Base-by-base conservation (phyloP, 2,797 vertebrate genomes). In the Rhabdophis nuchalis region DNA sequence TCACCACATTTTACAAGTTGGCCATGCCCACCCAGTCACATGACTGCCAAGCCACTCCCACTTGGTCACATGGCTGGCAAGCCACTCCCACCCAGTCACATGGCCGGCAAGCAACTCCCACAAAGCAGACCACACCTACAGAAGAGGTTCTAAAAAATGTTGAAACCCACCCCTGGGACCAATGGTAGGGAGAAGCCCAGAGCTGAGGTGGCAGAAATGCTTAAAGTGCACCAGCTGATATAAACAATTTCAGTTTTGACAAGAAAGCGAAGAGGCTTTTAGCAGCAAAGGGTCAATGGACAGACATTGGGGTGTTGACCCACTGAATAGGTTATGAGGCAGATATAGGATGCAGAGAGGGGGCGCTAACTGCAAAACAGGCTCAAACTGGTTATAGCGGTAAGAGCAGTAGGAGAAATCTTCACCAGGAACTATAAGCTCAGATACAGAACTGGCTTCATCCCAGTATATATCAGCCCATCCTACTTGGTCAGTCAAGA, bases 381-480 rank as follows among this genome's bases (percentile, higher is more conserved):
- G 9, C 9, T 82, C 72, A 46, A 10, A 25, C 36, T 12, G 72
- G 3, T 82, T 46, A 46, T 41, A 36, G 72, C 72, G 46, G 8
- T 82, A 82, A 11, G 36, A 82, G 36, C 6, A 4, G n/a, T 72
- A 36, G 64, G 60, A 61, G 27, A 61, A 61, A 72, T 72, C 64
- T 72, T 25, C 36, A 82, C 9, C 9, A 25, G 9, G 36, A 82
- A 20, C 20, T 46, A 4, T 23, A 82, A 41, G 8, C 20, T 82
- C 36, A 41, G 20, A 36, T 82, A 82, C 14, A 68, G 2, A 32
- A 68, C 14, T 18, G 5, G 6, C 6, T 32, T 32, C 64, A 32
- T 68, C n/a, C n/a, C 5, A 18, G 32, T 5, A 1, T 16, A 1
- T 32, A 68, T 32, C 1, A 0, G n/a, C 14, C 2, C n/a, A 0